Percentiles rank a stretch among this genome's conserved stretches.
These are phyloP conservation scores for Smutsia gigantea DNA, from an alignment of 2,797 vertebrate species.

Conservation along the genomic window DNA sequence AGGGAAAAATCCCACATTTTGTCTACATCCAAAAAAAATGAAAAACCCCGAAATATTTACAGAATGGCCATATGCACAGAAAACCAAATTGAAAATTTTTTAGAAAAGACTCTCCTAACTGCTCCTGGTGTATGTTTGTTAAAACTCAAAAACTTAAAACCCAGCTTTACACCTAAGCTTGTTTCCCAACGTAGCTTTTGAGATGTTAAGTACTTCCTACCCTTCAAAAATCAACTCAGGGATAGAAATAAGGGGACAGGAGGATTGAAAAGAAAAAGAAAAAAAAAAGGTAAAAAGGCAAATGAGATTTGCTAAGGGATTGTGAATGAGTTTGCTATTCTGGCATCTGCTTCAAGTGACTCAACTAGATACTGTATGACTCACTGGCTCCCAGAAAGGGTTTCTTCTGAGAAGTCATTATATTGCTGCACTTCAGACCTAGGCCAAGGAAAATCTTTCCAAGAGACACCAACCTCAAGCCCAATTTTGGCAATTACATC, in stretches of 20 bases:
- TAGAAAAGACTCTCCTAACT: slow-evolving; percentile 75
- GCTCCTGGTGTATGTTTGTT: slow-evolving; percentile 71
- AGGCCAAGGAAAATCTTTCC: slow-evolving; percentile 62
- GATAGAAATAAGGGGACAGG: slow-evolving; percentile 26
- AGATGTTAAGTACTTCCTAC: slow-evolving; percentile 56
- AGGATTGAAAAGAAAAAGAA: not conserved
- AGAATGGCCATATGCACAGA: slow-evolving; percentile 77
- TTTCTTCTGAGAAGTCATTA: slow-evolving; percentile 62
- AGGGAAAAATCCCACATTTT: slow-evolving; percentile 72
- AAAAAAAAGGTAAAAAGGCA: not conserved
- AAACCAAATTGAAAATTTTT: slow-evolving; percentile 66
- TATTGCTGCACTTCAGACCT: slow-evolving; percentile 70
- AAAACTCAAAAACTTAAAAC: slow-evolving; percentile 77
- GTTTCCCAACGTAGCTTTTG: slow-evolving; percentile 67
- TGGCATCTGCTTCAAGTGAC: slow-evolving; percentile 68
- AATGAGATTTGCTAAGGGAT: slow-evolving; percentile 44
- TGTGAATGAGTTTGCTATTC: slow-evolving; percentile 58
- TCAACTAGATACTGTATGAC: slow-evolving; percentile 70
- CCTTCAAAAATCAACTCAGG: slow-evolving; percentile 59
- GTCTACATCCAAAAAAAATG: slow-evolving; percentile 78
- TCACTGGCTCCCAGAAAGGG: slow-evolving; percentile 68
- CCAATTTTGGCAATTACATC: slow-evolving; percentile 76
- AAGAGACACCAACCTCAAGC: slow-evolving; percentile 65
- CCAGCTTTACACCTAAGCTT: slow-evolving; percentile 57
- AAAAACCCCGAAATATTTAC: slow-evolving; percentile 82